Conservation (phyloP, 2,797 vertebrate genomes). For the Pseudochaenichthys georgianus region DNA sequence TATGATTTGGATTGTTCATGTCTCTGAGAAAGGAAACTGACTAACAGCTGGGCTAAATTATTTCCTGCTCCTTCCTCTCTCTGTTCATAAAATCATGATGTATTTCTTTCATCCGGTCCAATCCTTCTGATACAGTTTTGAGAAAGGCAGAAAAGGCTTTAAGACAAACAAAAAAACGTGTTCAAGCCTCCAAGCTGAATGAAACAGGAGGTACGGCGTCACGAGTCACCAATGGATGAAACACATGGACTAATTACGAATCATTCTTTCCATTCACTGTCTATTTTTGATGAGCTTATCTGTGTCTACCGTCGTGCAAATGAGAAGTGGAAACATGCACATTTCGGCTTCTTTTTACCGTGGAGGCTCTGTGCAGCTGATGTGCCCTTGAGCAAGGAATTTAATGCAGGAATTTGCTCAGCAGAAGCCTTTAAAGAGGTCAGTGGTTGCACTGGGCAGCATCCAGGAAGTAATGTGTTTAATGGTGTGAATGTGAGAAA, state of each 20-base stretch:
- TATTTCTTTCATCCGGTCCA: constrained; percentile 33
- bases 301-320: constrained; percentile 2
- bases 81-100: constrained; percentile 29
- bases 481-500: constrained; percentile 22
- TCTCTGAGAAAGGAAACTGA: constrained; percentile 73
- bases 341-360: neutral
- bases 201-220: neutral
- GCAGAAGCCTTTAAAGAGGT: constrained; percentile 9
- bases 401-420: constrained; percentile 22
- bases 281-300: neutral
- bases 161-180: too few relatives aligned
- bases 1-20: constrained; percentile 71
- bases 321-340: constrained; percentile 19
- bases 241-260: constrained; percentile 16
- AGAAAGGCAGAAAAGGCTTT: too few relatives aligned
- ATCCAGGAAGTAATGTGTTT: constrained; percentile 18
- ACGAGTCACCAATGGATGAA: constrained; percentile 12
- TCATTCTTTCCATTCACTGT: constrained; percentile 38
- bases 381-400: constrained; percentile 59
- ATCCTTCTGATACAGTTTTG: too few relatives aligned
- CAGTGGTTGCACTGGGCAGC: constrained; percentile 6
- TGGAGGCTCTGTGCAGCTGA: constrained; percentile 26
- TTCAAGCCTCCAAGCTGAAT: neutral
- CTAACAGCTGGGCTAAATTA: constrained; percentile 70
- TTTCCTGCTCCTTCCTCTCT: neutral